These are phyloP conservation scores for Oreochromis spilurus DNA, from an alignment of 2,113 vertebrate genomes.

Conservation along the genomic window DNA sequence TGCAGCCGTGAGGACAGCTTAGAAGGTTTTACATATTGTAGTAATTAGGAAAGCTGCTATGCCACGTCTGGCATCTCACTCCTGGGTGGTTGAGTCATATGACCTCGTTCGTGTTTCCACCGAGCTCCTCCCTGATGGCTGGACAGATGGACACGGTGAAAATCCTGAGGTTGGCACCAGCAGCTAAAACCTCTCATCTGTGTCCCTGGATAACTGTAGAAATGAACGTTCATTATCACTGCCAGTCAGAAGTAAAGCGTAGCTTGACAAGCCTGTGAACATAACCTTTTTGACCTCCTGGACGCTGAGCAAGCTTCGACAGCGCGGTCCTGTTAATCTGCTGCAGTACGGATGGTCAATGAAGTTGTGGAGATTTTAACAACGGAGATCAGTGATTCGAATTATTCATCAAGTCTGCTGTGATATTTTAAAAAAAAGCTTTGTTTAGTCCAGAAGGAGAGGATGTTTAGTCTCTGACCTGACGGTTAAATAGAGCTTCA, in stretches of 20 bases:
- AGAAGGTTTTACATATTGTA: slow-evolving; percentile 48
- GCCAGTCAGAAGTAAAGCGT: slow-evolving; percentile 16
- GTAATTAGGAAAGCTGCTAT: slow-evolving; percentile 40
- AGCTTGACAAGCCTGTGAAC: slow-evolving; percentile 24
- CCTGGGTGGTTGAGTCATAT: slow-evolving; percentile 31
- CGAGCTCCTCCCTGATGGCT: not conserved
- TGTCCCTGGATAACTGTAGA: not conserved
- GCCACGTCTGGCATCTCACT: slow-evolving; percentile 21
- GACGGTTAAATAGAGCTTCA: not conserved
- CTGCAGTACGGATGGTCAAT: not conserved
- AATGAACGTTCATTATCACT: slow-evolving; percentile 17
- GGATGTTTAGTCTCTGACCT: not conserved
- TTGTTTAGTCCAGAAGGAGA: not conserved
- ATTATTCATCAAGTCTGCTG: not conserved
- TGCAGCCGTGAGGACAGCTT: slow-evolving; percentile 13
- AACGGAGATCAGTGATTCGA: not conserved
- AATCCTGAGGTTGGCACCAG: slow-evolving; percentile 17
- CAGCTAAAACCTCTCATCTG: slow-evolving; percentile 6
- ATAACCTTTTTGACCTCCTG: slow-evolving; percentile 11
- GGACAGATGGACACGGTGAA: slow-evolving; percentile 36
- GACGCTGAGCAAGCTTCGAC: slow-evolving; percentile 7
- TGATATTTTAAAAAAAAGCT: not conserved
- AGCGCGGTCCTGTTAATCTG: slow-evolving; percentile 7
- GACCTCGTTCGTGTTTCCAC: slow-evolving; percentile 10
- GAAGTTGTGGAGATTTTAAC: not conserved